phyloP scores from a whole-genome alignment of 2,888 invertebrate species.

The Oligia latruncula region DNA sequence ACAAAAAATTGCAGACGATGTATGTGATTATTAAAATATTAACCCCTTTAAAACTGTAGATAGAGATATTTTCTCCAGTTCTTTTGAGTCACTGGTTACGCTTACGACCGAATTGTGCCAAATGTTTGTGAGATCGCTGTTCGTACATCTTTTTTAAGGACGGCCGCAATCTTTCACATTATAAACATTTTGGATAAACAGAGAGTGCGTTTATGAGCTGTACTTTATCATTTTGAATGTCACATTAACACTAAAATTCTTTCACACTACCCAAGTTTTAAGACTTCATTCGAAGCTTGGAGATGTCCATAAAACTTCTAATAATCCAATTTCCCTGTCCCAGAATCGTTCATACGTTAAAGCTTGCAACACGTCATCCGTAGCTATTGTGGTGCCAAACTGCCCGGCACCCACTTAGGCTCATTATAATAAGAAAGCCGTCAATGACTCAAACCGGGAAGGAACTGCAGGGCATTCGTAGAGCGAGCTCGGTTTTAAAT shows the following conservation, averaged over 20 bases:
- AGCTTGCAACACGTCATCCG: constrained; percentile 46
- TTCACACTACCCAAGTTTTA: not conserved
- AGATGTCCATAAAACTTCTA: constrained; percentile 12
- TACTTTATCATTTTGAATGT: constrained; percentile 21
- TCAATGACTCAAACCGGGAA: constrained; percentile 77
- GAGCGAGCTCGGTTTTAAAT: constrained; percentile 57
- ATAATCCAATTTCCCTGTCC: constrained; percentile 19
- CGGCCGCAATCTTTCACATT: constrained; percentile 14
- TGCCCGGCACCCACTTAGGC: constrained; percentile 66
- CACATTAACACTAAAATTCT: constrained; percentile 10
- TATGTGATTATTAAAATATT: constrained; percentile 21
- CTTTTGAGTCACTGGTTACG: constrained; percentile 13
- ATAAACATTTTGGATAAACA: constrained; percentile 24
- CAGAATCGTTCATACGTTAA: constrained; percentile 9
- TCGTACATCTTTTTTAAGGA: constrained; percentile 16
- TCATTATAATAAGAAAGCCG: constrained; percentile 76
- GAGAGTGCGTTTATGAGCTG: constrained; percentile 1
- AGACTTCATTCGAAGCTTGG: not conserved
- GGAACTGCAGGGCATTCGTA: constrained; percentile 50
- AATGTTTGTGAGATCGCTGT: constrained; percentile 17
- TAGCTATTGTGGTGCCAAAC: constrained; percentile 71
- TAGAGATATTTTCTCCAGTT: constrained; percentile 24
- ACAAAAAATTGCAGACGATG: constrained; percentile 42
- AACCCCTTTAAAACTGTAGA: constrained; percentile 29
- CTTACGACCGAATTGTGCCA: constrained; percentile 33